phyloP scores from a whole-genome alignment of 1,140 invertebrate species.

The Drosophila nigromelanica region DNA sequence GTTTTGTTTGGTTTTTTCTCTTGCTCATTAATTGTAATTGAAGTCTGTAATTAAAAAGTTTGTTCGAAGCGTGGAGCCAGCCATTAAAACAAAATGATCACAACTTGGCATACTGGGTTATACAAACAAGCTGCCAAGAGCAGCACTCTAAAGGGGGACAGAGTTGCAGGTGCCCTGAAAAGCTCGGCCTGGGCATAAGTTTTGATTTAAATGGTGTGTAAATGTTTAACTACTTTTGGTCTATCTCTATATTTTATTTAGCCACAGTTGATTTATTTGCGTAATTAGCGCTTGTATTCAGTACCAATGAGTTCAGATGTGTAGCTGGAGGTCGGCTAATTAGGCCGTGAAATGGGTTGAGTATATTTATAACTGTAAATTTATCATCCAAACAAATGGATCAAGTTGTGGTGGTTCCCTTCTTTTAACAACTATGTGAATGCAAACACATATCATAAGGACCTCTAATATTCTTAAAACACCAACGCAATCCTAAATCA shows the following conservation, averaged over 20 bases:
- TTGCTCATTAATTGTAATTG: slow-evolving; percentile 78
- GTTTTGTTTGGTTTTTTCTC: slow-evolving; percentile 43
- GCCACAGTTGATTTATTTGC: slow-evolving; percentile 74
- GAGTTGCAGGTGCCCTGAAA: slow-evolving; percentile 30
- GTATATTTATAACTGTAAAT: too few species aligned
- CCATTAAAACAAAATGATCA: slow-evolving; percentile 75
- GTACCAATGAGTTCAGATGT: background rate
- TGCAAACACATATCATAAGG: too few species aligned
- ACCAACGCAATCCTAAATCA: too few species aligned
- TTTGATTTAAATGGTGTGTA: slow-evolving; percentile 79
- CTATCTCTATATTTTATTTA: slow-evolving; percentile 40
- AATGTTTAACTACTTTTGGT: slow-evolving; percentile 65
- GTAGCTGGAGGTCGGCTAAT: slow-evolving; percentile 6
- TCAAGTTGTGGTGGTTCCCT: too few species aligned
- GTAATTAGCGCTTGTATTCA: slow-evolving; percentile 49
- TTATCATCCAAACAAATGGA: too few species aligned
- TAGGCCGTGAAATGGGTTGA: too few species aligned
- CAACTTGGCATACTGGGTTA: slow-evolving; percentile 42
- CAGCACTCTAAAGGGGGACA: background rate
- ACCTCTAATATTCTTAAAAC: too few species aligned
- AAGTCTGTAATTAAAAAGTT: slow-evolving; percentile 82
- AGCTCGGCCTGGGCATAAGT: slow-evolving; percentile 51
- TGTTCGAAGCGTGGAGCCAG: slow-evolving; percentile 62
- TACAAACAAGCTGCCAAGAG: slow-evolving; percentile 24
- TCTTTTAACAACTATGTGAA: too few species aligned